A percentile compares a stretch with the other conserved stretches of the same genome.
Conservation (phyloP, 2,888 invertebrate genomes). For the Napeogenes inachia region DNA sequence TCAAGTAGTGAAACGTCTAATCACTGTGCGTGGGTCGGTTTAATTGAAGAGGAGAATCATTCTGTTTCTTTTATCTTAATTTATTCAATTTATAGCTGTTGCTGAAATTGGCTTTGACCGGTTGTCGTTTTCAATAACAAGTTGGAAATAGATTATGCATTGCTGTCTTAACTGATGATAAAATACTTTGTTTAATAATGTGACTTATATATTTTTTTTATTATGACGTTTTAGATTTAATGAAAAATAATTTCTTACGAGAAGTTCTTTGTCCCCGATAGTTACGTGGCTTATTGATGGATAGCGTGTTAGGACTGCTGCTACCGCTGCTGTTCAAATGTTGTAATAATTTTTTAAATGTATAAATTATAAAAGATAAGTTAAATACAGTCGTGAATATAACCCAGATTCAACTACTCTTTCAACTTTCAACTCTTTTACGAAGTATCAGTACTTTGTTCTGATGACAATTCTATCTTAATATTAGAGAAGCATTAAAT, state of each 20-base stretch:
- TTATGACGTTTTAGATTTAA: constrained; percentile 2
- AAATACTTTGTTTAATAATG: constrained; percentile 16
- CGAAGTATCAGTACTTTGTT: too few species aligned
- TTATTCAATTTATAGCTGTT: constrained; percentile 65
- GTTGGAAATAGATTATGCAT: constrained; percentile 55
- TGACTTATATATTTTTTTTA: constrained; percentile 3
- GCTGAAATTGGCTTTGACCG: constrained; percentile 72
- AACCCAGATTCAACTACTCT: constrained; percentile 30
- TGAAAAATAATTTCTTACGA: not conserved
- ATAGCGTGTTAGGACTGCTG: constrained; percentile 69
- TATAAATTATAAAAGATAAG: not conserved
- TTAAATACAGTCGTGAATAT: not conserved
- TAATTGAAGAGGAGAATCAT: constrained; percentile 70
- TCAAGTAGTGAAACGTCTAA: constrained; percentile 68
- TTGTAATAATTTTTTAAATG: not conserved
- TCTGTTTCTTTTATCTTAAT: constrained; percentile 72
- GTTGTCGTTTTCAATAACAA: constrained; percentile 70
- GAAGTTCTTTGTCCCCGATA: constrained; percentile 34
- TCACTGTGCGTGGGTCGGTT: constrained; percentile 73
- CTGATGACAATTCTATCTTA: too few species aligned
- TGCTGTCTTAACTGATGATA: constrained; percentile 37
- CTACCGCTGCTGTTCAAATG: constrained; percentile 50
- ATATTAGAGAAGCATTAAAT: too few species aligned
- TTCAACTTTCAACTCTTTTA: too few species aligned
- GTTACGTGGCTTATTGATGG: constrained; percentile 66